These are phyloP conservation scores for Xenopus laevis DNA, from an alignment of 2,113 vertebrate genomes.

Conservation along the genomic window DNA sequence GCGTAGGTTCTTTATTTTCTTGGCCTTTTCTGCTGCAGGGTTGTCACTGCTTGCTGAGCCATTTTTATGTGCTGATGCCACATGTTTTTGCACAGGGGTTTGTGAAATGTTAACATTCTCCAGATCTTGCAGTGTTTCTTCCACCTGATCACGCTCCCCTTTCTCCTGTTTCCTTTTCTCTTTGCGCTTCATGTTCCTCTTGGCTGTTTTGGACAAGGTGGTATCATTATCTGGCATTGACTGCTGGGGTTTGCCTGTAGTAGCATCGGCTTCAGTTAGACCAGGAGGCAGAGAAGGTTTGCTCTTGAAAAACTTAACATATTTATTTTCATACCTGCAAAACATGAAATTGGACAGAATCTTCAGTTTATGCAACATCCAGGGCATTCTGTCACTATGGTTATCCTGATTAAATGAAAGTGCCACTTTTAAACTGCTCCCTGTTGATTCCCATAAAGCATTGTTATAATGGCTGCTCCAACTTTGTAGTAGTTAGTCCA, in stretches of 20 bases:
- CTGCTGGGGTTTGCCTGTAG: constrained; percentile 53
- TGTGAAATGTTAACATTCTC: constrained; percentile 61
- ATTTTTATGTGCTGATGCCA: background rate
- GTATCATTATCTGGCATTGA: constrained; percentile 53
- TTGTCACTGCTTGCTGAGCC: constrained; percentile 35
- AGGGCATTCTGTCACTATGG: too few relatives aligned
- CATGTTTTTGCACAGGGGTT: constrained; percentile 20
- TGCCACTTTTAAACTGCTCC: too few relatives aligned
- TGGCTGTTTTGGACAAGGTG: constrained; percentile 82
- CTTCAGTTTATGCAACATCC: background rate
- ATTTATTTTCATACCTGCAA: constrained; percentile 91
- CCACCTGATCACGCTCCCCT: constrained; percentile 58
- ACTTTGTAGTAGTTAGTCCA: too few relatives aligned
- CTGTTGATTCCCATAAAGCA: too few relatives aligned
- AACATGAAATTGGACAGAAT: constrained; percentile 17
- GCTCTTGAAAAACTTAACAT: constrained; percentile 93
- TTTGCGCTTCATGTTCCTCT: constrained; percentile 90
- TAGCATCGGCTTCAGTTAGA: constrained; percentile 63
- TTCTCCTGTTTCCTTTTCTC: constrained; percentile 83
- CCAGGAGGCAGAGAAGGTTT: constrained; percentile 90
- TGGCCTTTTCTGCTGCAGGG: constrained; percentile 64
- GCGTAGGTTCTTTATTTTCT: constrained; percentile 84
- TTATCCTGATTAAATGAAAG: too few relatives aligned
- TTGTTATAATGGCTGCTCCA: too few relatives aligned
- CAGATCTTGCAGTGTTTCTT: constrained; percentile 63